These are phyloP conservation scores for Eugnorisma glareosa DNA, from an alignment of 2,888 invertebrate genomes.

Conservation along the genomic window DNA sequence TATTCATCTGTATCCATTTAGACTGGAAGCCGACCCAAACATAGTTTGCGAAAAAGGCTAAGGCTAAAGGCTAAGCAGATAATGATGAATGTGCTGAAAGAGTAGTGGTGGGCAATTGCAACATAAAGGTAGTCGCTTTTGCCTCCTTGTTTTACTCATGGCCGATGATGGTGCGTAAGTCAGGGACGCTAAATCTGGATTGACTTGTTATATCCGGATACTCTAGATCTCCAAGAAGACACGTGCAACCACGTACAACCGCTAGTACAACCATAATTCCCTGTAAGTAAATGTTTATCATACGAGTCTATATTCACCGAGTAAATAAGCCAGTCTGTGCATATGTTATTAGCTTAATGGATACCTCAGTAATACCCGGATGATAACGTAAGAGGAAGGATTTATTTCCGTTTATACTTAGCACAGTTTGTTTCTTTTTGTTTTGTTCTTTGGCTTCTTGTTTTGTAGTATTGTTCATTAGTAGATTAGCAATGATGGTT, in stretches of 20 bases:
- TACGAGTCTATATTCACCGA: constrained; percentile 22
- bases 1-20: background rate
- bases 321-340: constrained; percentile 35
- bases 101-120: too few relatives aligned
- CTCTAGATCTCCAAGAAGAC: background rate
- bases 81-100: too few relatives aligned
- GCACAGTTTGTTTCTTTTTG: background rate
- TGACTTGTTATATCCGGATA: background rate
- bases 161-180: background rate
- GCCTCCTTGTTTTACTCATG: too few relatives aligned
- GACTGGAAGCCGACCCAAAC: background rate
- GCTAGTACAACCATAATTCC: constrained; percentile 20
- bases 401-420: constrained; percentile 33
- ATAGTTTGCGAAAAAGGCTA: background rate
- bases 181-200: background rate
- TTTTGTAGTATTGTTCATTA: constrained; percentile 33
- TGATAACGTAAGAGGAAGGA: constrained; percentile 27
- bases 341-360: constrained; percentile 61
- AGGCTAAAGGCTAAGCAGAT: too few relatives aligned
- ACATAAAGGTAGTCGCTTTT: too few relatives aligned
- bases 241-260: background rate
- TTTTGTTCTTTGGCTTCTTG: constrained; percentile 10
- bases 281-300: constrained; percentile 43
- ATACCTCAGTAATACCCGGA: constrained; percentile 50
- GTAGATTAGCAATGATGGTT: constrained; percentile 6